Base-by-base conservation (phyloP, 2,113 vertebrate species). In the Parus major region DNA sequence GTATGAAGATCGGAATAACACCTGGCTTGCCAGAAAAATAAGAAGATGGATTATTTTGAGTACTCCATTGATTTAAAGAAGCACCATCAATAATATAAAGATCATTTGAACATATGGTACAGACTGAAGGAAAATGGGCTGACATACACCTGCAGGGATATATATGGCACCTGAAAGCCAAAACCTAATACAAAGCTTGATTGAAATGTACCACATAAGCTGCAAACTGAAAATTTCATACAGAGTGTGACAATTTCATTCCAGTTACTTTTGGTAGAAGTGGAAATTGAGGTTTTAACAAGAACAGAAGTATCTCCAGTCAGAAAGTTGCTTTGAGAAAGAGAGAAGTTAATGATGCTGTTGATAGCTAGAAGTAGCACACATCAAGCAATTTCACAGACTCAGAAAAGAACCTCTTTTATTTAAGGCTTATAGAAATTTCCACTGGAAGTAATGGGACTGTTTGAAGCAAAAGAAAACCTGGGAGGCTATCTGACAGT, bases 11-110 rank as follows among this genome's bases (percentile, higher is more conserved):
- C 36, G 8, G 59, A 92, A 78, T 86, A 93, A 94, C 60, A 86
- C 80, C 76, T 95, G 90, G 80, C 57, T 96, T 84, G 49, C 49
- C 49, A 90, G 80, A 72, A 83, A 93, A 95, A 84, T 64, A 84
- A 66, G 66, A 90, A 53, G 69, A 93, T 81, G 52, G 65, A 94
- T 96, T 94, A 75, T 81, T 94, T 71, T 90, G 57, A 90, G 82
- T 64, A 69, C 46, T 78, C 44, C 31, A 44, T 52, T 92, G 90
- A 71, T 71, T 68, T 83, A 60, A 95, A 90, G 60, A 78, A 88
- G 4, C 19, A 41, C 42, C 53, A 93, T 93, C 86, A 94, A 84
- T 95, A 90, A 92, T 35, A 81, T 42, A 75, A 93, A 88, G 52
- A 90, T 65, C 42, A 88, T 81, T 84, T 93, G 69, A 92, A 94